phyloP scores from a whole-genome alignment of 35 echinoderm and acorn worm species.

The Stichopus chloronotus region DNA sequence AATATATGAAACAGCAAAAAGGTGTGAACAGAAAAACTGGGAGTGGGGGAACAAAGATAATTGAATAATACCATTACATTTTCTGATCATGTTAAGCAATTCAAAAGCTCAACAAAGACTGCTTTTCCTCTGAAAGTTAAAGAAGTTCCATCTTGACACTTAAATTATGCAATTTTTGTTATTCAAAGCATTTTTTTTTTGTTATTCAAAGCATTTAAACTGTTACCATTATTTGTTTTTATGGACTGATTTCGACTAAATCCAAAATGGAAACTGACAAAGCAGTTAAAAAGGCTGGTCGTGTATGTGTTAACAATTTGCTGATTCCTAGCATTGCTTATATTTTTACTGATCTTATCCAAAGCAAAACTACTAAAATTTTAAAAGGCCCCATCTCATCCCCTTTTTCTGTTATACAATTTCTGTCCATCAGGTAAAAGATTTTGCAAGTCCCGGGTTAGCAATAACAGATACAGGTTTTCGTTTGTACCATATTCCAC shows the following conservation, averaged over 20 bases:
- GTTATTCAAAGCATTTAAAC: too few species aligned
- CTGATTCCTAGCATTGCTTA: neutral
- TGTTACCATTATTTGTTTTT: neutral
- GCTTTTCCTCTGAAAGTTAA: neutral
- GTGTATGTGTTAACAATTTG: neutral
- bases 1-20: too few species aligned
- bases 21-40: too few species aligned
- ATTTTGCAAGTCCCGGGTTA: neutral
- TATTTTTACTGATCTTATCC: neutral
- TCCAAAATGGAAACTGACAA: neutral
- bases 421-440: neutral
- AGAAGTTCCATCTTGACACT: neutral
- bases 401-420: neutral
- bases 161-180: neutral
- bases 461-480: too few species aligned
- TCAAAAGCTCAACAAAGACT: slow-evolving; percentile 13
- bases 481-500: neutral
- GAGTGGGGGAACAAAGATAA: too few species aligned
- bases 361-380: neutral
- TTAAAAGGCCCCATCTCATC: neutral
- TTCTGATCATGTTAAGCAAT: neutral
- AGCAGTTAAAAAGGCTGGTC: neutral
- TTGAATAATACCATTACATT: too few species aligned
- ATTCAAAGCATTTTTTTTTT: too few species aligned
- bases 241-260: neutral